Evolutionary conservation across 2,113 vertebrate genomes (phyloP).

Genomic region (Pipa parva): DNA sequence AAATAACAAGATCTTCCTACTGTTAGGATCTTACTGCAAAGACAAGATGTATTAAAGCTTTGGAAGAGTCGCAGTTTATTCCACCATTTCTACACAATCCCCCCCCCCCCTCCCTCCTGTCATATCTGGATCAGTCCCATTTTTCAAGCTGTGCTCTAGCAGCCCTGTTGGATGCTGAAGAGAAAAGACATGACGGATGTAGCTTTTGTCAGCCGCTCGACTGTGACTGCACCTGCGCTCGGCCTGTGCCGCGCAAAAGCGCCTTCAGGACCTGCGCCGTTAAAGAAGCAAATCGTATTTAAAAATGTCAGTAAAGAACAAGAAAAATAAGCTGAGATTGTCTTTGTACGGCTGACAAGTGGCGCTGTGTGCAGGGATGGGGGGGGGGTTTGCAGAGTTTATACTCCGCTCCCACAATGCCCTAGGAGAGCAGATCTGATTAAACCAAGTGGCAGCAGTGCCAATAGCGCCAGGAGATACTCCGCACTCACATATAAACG

Average conservation of each 20-base stretch:
- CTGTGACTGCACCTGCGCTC: slow-evolving; percentile 24
- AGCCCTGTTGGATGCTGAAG: background rate
- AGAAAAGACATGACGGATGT: background rate
- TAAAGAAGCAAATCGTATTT: background rate
- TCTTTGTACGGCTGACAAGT: background rate
- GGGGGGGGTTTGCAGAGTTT: background rate
- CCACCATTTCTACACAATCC: background rate
- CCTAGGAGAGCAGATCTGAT: no score
- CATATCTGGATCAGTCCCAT: background rate
- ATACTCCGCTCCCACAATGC: no score
- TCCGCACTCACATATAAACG: no score
- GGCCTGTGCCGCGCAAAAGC: background rate
- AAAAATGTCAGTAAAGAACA: no score
- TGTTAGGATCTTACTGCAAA: no score
- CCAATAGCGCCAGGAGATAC: no score
- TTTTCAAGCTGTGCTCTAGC: background rate
- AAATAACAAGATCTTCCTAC: no score
- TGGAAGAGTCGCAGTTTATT: background rate
- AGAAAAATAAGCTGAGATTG: background rate
- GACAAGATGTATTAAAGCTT: no score
- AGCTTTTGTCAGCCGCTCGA: background rate
- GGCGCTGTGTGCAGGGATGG: background rate
- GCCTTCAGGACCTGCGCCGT: background rate
- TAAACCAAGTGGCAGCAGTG: no score
- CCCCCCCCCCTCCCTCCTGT: background rate